These are phyloP conservation scores for Piezodorus guildinii DNA, from an alignment of 1,140 invertebrate genomes.

Conservation along the genomic window DNA sequence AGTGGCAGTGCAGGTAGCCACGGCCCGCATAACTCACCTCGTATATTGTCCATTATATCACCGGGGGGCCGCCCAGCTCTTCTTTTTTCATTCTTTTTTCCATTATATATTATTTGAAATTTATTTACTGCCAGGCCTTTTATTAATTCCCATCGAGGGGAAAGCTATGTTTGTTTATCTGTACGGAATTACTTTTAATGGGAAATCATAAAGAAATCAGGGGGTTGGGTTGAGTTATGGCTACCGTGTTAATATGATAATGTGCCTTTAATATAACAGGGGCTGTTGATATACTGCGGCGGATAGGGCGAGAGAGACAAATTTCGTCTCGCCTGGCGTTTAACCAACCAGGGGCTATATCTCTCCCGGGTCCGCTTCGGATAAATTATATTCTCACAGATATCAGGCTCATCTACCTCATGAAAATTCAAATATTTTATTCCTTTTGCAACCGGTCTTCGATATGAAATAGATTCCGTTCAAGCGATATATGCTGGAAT, in stretches of 20 bases:
- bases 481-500: too few relatives aligned
- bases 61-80: not conserved
- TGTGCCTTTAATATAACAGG: constrained; percentile 9
- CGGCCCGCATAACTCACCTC: not conserved
- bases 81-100: not conserved
- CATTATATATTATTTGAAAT: constrained; percentile 9
- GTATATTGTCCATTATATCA: constrained; percentile 12
- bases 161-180: constrained; percentile 15
- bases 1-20: not conserved
- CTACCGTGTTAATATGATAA: constrained; percentile 10
- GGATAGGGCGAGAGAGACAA: not conserved
- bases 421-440: too few relatives aligned
- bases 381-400: too few relatives aligned
- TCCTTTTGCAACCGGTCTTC: too few relatives aligned
- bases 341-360: too few relatives aligned
- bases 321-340: not conserved
- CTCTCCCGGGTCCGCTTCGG: too few relatives aligned
- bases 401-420: too few relatives aligned
- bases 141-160: constrained; percentile 4
- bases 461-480: too few relatives aligned
- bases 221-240: not conserved
- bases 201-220: constrained; percentile 15
- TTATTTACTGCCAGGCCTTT: not conserved
- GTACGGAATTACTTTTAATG: constrained; percentile 14
- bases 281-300: not conserved